phyloP scores from a whole-genome alignment of 2,113 vertebrate genomes.

The Larimichthys polyactis region DNA sequence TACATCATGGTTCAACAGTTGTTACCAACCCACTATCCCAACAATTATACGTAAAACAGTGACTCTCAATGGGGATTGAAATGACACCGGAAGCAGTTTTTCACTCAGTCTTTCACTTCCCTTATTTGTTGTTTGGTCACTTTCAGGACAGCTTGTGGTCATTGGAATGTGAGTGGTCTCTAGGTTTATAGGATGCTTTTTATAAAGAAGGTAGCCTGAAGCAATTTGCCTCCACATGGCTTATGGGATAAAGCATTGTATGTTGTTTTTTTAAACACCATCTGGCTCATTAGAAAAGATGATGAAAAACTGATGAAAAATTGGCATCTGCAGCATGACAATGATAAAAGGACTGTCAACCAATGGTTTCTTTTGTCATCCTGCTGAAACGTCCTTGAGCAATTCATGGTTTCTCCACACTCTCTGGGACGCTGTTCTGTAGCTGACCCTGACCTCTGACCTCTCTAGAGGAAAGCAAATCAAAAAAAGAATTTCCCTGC shows the following conservation, averaged over 20 bases:
- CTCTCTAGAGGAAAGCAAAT: slow-evolving; percentile 5
- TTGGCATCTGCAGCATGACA: background rate
- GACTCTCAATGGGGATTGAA: background rate
- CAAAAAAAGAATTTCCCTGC: background rate
- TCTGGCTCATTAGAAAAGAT: slow-evolving; percentile 44
- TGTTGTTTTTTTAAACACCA: slow-evolving; percentile 17
- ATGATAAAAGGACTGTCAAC: background rate
- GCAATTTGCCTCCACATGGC: background rate
- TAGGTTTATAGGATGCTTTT: background rate
- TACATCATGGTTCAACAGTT: background rate
- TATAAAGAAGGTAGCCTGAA: background rate
- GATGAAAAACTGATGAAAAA: slow-evolving; percentile 25
- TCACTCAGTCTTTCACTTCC: background rate
- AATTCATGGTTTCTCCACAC: slow-evolving; percentile 18
- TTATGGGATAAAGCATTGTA: background rate
- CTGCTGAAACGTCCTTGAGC: background rate
- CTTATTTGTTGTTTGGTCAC: background rate
- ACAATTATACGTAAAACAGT: background rate
- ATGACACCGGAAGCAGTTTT: background rate
- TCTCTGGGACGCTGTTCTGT: background rate
- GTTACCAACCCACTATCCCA: background rate
- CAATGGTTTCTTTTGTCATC: background rate
- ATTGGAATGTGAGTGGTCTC: background rate
- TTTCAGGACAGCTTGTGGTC: background rate
- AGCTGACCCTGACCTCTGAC: slow-evolving; percentile 33